Conservation (phyloP, 2,888 invertebrate species). For the Sympetrum striolatum region DNA sequence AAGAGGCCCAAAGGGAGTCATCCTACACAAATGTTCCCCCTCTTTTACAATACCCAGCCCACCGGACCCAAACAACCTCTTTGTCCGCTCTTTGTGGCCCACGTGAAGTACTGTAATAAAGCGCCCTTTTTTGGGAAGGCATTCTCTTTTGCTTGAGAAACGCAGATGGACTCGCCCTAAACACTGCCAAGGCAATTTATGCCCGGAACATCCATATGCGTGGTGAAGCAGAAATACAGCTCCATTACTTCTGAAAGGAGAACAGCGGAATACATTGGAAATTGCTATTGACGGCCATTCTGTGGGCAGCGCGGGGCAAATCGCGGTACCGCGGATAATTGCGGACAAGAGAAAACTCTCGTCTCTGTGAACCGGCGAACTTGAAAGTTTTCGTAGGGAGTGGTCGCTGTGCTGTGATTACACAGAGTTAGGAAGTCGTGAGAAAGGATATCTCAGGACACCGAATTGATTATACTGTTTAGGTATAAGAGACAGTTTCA, state of each 20-base stretch:
- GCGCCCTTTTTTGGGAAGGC: neutral
- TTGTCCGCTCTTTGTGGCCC: neutral
- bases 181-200: neutral
- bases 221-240: constrained; percentile 5
- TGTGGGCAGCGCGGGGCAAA: neutral
- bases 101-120: neutral
- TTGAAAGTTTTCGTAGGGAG: no score
- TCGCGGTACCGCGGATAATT: neutral
- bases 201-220: neutral
- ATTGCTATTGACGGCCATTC: neutral
- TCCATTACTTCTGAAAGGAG: constrained; percentile 8
- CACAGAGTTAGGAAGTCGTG: no score
- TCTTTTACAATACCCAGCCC: neutral
- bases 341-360: no score
- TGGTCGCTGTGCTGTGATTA: no score
- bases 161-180: neutral
- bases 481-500: no score
- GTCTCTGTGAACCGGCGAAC: no score
- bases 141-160: neutral
- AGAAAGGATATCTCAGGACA: no score
- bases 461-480: no score
- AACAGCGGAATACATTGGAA: neutral
- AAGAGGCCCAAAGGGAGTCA: neutral
- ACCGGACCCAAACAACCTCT: neutral
- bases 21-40: neutral